A percentile compares a stretch with the other conserved stretches of the same genome.
These are phyloP conservation scores for Passer domesticus DNA, from an alignment of 2,113 vertebrate genomes.

Conservation along the genomic window DNA sequence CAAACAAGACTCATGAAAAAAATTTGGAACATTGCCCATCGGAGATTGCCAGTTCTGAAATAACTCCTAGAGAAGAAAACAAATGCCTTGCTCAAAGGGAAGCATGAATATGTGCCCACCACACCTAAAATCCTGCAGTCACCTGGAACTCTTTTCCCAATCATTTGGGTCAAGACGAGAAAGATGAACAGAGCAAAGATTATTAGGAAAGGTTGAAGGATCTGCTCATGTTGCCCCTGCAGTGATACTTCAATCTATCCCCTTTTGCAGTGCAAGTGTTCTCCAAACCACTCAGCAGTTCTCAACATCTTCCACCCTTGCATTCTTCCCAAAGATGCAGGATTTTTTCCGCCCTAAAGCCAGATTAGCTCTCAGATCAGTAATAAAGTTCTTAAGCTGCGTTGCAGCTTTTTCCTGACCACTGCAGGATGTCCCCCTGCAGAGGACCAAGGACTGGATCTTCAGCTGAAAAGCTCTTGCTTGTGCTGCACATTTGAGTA, in stretches of 20 bases:
- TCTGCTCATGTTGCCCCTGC: neutral
- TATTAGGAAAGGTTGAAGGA: neutral
- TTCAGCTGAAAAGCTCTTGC: neutral
- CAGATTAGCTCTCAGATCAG: neutral
- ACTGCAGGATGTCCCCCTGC: neutral
- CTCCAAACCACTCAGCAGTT: neutral
- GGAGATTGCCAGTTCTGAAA: neutral
- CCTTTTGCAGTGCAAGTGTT: neutral
- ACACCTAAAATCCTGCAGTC: neutral
- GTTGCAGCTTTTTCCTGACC: neutral
- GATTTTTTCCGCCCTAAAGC: neutral
- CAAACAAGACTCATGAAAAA: neutral
- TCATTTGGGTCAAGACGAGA: neutral
- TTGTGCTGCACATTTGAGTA: neutral
- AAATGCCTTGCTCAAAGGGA: neutral
- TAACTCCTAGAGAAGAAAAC: neutral
- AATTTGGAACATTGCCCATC: rapidly evolving
- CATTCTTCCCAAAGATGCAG: neutral
- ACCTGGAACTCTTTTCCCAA: neutral
- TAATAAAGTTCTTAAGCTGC: neutral
- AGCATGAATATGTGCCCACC: neutral
- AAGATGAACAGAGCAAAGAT: neutral
- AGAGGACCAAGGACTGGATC: neutral
- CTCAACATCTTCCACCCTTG: neutral
- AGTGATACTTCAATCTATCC: neutral